These are phyloP conservation scores for Lepidocyrtoides sp. DNA, from an alignment of 2,888 invertebrate genomes.

Conservation along the genomic window DNA sequence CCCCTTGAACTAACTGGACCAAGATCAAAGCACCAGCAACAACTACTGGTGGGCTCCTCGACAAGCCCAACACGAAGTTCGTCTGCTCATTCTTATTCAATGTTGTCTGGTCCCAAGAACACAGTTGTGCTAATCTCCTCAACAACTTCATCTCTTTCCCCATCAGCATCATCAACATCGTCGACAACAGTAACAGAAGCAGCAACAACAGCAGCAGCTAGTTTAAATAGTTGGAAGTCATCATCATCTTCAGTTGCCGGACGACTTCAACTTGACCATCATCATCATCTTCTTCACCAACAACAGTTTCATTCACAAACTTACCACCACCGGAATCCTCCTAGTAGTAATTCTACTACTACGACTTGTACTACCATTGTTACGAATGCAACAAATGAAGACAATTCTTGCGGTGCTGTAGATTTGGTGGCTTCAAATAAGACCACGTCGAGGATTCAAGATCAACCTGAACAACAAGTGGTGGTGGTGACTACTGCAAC, in stretches of 20 bases:
- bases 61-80: conserved; percentile 75
- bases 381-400: conserved; percentile 44
- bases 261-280: conserved; percentile 77
- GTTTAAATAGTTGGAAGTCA: conserved; percentile 77
- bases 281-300: conserved; percentile 65
- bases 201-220: conserved; percentile 58
- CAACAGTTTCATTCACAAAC: conserved; percentile 77
- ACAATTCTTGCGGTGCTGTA: conserved; percentile 74
- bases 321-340: conserved; percentile 73
- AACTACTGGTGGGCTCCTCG: conserved; percentile 59
- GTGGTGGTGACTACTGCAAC: conserved; percentile 49
- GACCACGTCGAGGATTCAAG: conserved; percentile 68
- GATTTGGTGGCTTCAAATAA: conserved; percentile 71
- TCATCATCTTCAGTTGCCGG: conserved; percentile 72
- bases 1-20: conserved; percentile 78
- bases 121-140: conserved; percentile 75
- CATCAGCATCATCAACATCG: conserved; percentile 45
- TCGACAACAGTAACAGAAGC: conserved; percentile 36
- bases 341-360: conserved; percentile 59
- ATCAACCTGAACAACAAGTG: conserved; percentile 76
- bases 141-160: conserved; percentile 71
- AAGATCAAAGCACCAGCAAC: conserved; percentile 74
- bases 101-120: conserved; percentile 76
- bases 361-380: conserved; percentile 61
- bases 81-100: conserved; percentile 74